Evolutionary conservation across 2,797 vertebrate genomes (phyloP).

Genomic region (Aulostomus chinensis): DNA sequence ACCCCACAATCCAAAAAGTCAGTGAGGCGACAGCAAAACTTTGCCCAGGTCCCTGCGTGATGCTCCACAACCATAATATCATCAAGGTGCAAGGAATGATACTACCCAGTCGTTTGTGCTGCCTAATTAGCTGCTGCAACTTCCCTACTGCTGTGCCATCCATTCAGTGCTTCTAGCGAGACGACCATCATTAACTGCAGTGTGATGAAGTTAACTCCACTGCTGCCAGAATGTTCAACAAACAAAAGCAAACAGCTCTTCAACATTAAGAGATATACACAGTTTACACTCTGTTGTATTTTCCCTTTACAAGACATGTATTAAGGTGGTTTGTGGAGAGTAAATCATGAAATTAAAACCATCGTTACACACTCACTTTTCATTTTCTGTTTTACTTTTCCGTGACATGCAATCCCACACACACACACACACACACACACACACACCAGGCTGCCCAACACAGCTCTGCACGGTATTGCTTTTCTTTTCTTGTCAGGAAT

Average conservation of each 20-base stretch:
- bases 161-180: conserved; percentile 57
- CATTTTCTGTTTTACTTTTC: conserved; percentile 38
- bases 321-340: no score
- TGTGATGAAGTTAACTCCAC: conserved; percentile 27
- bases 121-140: conserved; percentile 66
- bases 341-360: no score
- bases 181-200: conserved; percentile 42
- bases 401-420: conserved; percentile 8
- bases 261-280: no score
- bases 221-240: conserved; percentile 11
- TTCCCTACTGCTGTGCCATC: conserved; percentile 56
- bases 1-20: conserved; percentile 19
- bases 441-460: conserved; percentile 1
- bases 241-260: no score
- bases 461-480: conserved; percentile 27
- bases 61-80: conserved; percentile 46
- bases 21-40: conserved; percentile 30
- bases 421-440: conserved; percentile 4
- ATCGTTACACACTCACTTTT: conserved; percentile 28
- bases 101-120: conserved; percentile 63
- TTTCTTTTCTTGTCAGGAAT: conserved; percentile 54
- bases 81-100: conserved; percentile 62
- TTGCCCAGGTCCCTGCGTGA: conserved; percentile 21
- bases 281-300: no score
- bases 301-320: no score